phyloP scores from a whole-genome alignment of 1,140 invertebrate genomes.

The Tetramorium alpestre region DNA sequence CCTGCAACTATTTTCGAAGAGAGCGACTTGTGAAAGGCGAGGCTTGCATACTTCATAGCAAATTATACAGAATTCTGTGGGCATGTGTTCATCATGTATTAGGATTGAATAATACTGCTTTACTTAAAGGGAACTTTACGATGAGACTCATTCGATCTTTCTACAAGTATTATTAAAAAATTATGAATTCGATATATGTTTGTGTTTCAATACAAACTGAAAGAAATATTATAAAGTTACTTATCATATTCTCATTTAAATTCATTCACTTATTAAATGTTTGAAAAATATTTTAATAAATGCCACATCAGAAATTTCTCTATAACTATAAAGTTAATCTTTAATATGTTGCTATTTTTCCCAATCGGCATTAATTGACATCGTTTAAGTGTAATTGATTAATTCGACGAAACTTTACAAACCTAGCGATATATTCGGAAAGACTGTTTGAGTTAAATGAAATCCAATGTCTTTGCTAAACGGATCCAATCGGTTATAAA shows the following conservation, averaged over 20 bases:
- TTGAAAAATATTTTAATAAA: background rate
- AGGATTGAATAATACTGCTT: background rate
- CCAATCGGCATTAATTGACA: background rate
- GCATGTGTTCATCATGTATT: background rate
- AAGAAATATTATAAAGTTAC: background rate
- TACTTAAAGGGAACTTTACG: background rate
- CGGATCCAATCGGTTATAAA: background rate
- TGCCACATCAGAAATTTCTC: background rate
- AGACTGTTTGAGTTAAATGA: background rate
- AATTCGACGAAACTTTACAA: background rate
- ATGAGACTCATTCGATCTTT: background rate
- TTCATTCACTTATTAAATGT: background rate
- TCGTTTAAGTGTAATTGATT: background rate
- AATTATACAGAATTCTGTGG: constrained; percentile 16
- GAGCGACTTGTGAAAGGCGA: constrained; percentile 76
- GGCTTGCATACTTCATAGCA: constrained; percentile 73
- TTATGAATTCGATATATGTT: background rate
- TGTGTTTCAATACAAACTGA: background rate
- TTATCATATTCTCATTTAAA: background rate
- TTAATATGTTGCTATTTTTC: background rate
- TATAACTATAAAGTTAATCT: background rate
- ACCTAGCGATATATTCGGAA: background rate
- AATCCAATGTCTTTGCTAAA: background rate
- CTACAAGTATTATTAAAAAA: background rate
- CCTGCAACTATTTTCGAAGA: constrained; percentile 57